Conservation (phyloP, 2,113 vertebrate genomes). For the Ammodytes marinus region DNA sequence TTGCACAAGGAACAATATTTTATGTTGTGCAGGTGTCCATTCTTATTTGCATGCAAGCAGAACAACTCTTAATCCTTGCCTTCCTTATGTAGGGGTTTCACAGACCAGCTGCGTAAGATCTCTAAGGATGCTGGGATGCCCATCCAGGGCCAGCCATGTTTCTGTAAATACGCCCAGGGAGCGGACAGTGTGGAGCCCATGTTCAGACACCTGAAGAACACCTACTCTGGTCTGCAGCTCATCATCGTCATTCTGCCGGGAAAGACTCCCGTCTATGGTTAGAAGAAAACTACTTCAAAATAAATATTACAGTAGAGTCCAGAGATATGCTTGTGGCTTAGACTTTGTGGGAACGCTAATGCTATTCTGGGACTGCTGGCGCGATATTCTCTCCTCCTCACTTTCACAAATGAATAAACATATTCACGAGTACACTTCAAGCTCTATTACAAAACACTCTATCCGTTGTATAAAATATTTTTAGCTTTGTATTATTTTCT, state of each 20-base stretch:
- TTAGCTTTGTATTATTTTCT: background rate
- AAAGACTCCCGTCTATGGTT: constrained; percentile 94
- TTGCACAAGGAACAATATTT: background rate
- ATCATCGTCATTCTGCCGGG: constrained; percentile 98
- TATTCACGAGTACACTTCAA: background rate
- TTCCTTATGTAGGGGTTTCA: constrained; percentile 89
- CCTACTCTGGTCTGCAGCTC: constrained; percentile 97
- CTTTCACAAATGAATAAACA: background rate
- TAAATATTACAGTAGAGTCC: background rate
- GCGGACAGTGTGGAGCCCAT: constrained; percentile 99
- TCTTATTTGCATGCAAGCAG: background rate
- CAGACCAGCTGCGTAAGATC: constrained; percentile 97
- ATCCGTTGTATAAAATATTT: background rate
- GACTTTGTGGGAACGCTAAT: background rate
- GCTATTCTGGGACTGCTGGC: background rate
- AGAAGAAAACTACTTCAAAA: constrained; percentile 61
- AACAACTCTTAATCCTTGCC: background rate
- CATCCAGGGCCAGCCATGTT: constrained; percentile 97
- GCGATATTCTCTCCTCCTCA: background rate
- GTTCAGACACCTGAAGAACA: constrained; percentile 99
- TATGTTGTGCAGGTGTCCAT: background rate
- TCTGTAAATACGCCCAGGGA: constrained; percentile 98
- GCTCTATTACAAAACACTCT: background rate
- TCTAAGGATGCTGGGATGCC: constrained; percentile 98
- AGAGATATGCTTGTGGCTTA: background rate